Conservation (phyloP, 2,797 vertebrate genomes). For the Smutsia temminckii region DNA sequence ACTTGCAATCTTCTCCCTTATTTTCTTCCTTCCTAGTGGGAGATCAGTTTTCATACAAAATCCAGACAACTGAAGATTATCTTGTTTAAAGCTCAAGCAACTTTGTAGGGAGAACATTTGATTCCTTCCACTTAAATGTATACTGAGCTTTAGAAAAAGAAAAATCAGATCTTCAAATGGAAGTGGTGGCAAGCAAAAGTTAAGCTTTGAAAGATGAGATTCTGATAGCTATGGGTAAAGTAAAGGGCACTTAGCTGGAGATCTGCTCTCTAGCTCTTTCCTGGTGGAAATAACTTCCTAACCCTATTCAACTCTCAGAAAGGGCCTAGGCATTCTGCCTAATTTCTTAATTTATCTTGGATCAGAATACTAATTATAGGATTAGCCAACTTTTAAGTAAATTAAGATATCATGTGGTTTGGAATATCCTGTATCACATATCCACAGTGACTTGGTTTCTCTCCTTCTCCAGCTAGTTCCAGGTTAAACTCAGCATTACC, state of each 20-base stretch:
- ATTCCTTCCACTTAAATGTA: background rate
- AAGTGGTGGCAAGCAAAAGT: background rate
- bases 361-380: background rate
- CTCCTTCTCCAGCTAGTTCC: background rate
- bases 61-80: background rate
- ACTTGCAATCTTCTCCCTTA: background rate
- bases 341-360: background rate
- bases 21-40: background rate
- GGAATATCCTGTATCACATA: background rate
- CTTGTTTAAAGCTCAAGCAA: background rate
- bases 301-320: background rate
- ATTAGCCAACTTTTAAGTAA: background rate
- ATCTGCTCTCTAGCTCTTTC: background rate
- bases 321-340: background rate
- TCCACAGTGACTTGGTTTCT: background rate
- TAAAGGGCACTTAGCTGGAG: background rate
- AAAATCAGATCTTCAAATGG: background rate
- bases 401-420: background rate
- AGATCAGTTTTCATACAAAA: constrained; percentile 19
- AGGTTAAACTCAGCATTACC: background rate
- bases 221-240: background rate
- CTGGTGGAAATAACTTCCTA: background rate
- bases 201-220: background rate
- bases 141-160: background rate
- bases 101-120: background rate